Evolutionary conservation across 2,113 vertebrate species (phyloP).

Genomic region (Tringa solitaria): DNA sequence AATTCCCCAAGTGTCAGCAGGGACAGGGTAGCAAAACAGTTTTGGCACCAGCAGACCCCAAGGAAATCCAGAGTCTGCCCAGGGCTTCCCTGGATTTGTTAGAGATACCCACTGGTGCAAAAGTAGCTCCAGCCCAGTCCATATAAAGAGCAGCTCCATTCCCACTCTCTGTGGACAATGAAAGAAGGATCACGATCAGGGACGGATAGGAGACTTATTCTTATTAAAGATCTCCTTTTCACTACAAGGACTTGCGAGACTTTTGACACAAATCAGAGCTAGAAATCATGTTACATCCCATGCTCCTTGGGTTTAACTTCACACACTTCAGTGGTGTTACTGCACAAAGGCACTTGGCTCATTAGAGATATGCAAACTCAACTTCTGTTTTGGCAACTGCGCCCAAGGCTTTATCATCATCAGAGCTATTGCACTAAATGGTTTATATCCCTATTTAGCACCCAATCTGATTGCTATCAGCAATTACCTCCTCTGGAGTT

Average conservation of each 20-base stretch:
- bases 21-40: not conserved
- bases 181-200: not conserved
- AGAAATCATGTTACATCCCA: not conserved
- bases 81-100: not conserved
- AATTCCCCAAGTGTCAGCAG: not conserved
- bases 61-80: not conserved
- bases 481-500: not conserved
- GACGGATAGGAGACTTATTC: not conserved
- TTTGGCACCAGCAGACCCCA: not conserved
- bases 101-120: not conserved
- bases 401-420: slow-evolving; percentile 11
- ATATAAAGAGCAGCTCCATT: not conserved
- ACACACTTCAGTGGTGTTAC: not conserved
- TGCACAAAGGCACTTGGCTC: not conserved
- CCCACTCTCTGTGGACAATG: not conserved
- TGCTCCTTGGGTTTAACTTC: not conserved
- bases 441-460: slow-evolving; percentile 16
- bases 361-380: not conserved
- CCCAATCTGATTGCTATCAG: slow-evolving; percentile 19
- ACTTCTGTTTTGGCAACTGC: slow-evolving; percentile 3
- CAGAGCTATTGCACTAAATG: slow-evolving; percentile 7
- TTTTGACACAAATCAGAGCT: not conserved
- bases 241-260: not conserved
- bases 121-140: not conserved
- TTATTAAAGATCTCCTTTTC: not conserved